phyloP scores from a whole-genome alignment of 2,797 vertebrate genomes.

The Pithecia hirsuta region DNA sequence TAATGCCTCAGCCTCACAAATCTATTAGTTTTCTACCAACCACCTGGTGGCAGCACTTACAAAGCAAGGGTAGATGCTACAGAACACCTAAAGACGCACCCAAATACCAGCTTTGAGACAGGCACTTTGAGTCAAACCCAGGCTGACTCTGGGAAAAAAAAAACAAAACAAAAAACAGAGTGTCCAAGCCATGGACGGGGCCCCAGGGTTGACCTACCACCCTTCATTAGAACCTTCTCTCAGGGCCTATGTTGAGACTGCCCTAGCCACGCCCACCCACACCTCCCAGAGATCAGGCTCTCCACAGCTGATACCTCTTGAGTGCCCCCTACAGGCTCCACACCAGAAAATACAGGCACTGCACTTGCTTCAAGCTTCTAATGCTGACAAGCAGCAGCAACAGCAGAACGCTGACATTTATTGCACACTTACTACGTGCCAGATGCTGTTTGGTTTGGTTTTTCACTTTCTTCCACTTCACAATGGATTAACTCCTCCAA shows the following conservation, averaged over 20 bases:
- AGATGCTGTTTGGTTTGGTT: not conserved
- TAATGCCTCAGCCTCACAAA: not conserved
- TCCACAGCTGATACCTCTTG: not conserved
- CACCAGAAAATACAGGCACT: not conserved
- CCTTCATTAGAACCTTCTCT: not conserved
- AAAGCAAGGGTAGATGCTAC: not conserved
- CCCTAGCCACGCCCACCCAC: not conserved
- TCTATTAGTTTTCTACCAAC: not conserved
- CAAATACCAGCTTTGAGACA: not conserved
- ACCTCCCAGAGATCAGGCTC: not conserved
- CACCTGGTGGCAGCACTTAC: not conserved
- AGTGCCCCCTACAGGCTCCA: not conserved
- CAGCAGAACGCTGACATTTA: not conserved
- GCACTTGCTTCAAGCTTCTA: not conserved
- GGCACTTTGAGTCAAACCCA: not conserved
- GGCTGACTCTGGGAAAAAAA: not conserved
- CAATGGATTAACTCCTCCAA: not conserved
- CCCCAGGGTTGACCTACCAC: not conserved
- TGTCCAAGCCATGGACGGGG: not conserved
- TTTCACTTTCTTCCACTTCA: not conserved
- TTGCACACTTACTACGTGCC: rapidly evolving
- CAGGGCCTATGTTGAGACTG: rapidly evolving
- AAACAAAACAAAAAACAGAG: not conserved
- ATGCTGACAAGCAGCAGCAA: not conserved
- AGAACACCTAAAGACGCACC: not conserved